Base-by-base conservation (phyloP, 2,797 vertebrate species). In the Manis javanica region DNA sequence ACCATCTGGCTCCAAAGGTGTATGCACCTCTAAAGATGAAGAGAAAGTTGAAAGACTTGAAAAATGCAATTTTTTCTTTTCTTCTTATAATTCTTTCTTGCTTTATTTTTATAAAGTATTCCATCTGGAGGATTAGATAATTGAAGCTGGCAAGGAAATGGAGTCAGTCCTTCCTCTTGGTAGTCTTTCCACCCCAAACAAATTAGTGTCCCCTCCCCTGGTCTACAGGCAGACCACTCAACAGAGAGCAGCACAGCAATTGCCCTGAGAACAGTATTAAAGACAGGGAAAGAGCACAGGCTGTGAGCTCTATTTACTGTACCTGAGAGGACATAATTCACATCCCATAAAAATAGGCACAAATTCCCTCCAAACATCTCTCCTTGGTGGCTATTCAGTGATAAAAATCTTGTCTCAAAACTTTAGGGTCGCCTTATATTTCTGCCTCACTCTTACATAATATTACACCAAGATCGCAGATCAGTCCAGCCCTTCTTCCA, bases 321-420 rank as follows among this genome's bases (percentile, higher is more conserved):
- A 42, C 51, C 51, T 34, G 37, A 21, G 31, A 77, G 63, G 69
- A 51, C 10, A 31, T 26, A 37, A 71, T 14, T 95, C 53, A 10
- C 5, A 21, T 53, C 29, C 29, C 42, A 37, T 42, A 89, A 77
- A 84, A 92, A n/a, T 55, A 84, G 68, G 55, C 21, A 71, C 42
- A 26, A 53, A 78, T 66, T 29, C 15, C 39, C 18, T 89, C n/a
- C 71, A 68, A 93, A 68, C 7, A 1, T 81, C 42, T 93, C 24
- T 92, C 37, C n/a, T 21, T 72, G 23, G 2, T 11, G 12, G 34
- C 81, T 90, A 59, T 81, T n/a, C 26, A 15, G n/a, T 74, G 51
- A 68, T 68, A 68, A 78, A 85, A 29, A 81, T 81, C n/a, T 42
- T 61, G 24, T 59, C 57, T 90, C 81, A 68, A 68, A 72, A 51